Percentiles rank a stretch among this genome's conserved stretches.
These are phyloP conservation scores for Macrosteles quadrilineatus DNA, from an alignment of 1,140 invertebrate species.

Conservation along the genomic window DNA sequence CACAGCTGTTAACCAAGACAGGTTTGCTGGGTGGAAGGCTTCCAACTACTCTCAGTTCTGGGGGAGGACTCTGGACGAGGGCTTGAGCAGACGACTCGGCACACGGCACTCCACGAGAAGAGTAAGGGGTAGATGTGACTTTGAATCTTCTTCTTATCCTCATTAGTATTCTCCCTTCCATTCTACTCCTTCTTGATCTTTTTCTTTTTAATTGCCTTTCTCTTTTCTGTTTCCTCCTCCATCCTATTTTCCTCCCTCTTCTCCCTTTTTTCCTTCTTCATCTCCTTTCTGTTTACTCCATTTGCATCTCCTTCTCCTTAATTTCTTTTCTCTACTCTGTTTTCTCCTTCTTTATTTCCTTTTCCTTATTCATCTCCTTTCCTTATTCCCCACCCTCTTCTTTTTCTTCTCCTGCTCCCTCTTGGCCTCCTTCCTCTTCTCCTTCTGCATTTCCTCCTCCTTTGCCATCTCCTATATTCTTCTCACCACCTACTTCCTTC, in stretches of 20 bases:
- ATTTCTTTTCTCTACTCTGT: no score
- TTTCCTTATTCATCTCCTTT: no score
- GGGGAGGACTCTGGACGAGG: constrained; percentile 79
- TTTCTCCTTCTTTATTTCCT: no score
- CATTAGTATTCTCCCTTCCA: background rate
- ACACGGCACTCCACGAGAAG: constrained; percentile 51
- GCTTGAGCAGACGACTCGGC: constrained; percentile 72
- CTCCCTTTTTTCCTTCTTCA: no score
- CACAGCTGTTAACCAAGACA: constrained; percentile 63
- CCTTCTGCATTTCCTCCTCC: background rate
- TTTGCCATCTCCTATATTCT: no score
- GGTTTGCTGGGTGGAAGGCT: constrained; percentile 67
- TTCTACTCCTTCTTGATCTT: background rate
- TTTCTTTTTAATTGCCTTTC: no score
- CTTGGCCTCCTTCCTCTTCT: no score
- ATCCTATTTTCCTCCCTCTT: no score
- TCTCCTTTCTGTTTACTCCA: no score
- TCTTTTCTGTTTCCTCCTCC: no score
- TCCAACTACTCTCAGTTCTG: constrained; percentile 81
- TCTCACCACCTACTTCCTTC: no score
- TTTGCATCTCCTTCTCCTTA: no score
- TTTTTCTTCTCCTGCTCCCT: background rate
- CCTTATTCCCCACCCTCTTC: background rate
- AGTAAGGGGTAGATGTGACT: constrained; percentile 29
- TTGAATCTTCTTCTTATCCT: background rate